Evolutionary conservation across 2,888 invertebrate genomes (phyloP), one percentile per base, ranked within the genome.

Genomic region (Agonopterix arenella): DNA sequence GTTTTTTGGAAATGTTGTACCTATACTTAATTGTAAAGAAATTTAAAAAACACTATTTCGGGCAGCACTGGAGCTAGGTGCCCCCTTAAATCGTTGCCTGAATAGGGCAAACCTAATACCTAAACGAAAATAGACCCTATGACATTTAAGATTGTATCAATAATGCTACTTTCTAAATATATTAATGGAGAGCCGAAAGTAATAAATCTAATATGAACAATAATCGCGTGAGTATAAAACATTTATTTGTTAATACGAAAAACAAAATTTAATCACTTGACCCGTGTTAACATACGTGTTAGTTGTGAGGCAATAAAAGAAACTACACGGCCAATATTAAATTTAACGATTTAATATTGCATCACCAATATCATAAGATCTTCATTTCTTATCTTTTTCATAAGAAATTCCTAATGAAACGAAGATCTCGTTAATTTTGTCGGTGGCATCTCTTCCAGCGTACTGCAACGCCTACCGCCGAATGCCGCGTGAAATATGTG

Each of bases 281-380:
- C 73, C 76, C 68, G 70, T 74, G 80, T 80, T 78, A 78, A 76
- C 73, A 73, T 75, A 76, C 73, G 79, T 73, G 80, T 81, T 79
- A 80, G 76, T 76, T 77, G 77, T 81, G 73, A 80, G 73, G 84
- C 80, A 86, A 86, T 85, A 85, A 83, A 83, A 84, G 78, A 84
- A 84, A 84, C 76, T 73, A 79, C 74, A 70, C 62, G 64, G 78
- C 78, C 79, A 86, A 85, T 89, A 88, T 86, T 84, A 89, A 84
- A 85, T 81, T 84, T 84, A 85, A 86, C 85, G 84, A 85, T 84
- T 76, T 84, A 85, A 86, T 88, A 84, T 74, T 77, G 80, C 77
- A 79, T 74, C 71, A 62, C 85, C 80, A 81, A 53, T 56, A 53
- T 67, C 57, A 48, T 36, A 53, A 65, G 84, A 73, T 62, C 85